Conservation (phyloP, 37 sponge, comb jelly and placozoan genomes). For the Diacarnus erythraeanus region DNA sequence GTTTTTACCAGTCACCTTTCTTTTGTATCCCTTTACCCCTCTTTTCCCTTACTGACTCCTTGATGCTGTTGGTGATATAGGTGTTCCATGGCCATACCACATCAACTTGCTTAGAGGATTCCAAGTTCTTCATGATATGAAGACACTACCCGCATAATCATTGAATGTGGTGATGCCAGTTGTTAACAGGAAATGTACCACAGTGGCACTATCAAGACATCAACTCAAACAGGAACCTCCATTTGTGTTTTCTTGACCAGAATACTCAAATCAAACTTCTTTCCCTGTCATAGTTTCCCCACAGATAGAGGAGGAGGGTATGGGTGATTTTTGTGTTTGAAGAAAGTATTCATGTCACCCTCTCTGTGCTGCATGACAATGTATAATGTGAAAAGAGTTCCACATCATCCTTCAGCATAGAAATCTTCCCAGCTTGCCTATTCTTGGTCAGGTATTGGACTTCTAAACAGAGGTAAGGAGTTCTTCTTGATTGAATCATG, state of each 20-base stretch:
- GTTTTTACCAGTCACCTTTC: slow-evolving; percentile 6
- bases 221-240: background rate
- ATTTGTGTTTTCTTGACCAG: background rate
- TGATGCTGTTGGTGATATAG: background rate
- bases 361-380: background rate
- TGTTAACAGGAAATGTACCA: slow-evolving; percentile 11
- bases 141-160: slow-evolving; percentile 8
- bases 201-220: background rate
- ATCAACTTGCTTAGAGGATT: background rate
- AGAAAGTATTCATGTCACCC: background rate
- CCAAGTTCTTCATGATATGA: background rate
- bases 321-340: background rate
- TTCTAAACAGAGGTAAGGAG: slow-evolving; percentile 2
- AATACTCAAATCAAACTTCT: background rate
- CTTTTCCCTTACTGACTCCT: background rate
- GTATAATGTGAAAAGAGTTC: background rate
- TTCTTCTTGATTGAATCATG: background rate
- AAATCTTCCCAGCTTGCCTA: background rate
- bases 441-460: background rate
- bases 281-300: background rate
- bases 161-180: slow-evolving; percentile 1
- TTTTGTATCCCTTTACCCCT: background rate
- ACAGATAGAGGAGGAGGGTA: background rate
- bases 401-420: background rate
- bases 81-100: background rate